Base-by-base conservation (phyloP, 2,113 vertebrate species). In the Cyrtonyx montezumae region DNA sequence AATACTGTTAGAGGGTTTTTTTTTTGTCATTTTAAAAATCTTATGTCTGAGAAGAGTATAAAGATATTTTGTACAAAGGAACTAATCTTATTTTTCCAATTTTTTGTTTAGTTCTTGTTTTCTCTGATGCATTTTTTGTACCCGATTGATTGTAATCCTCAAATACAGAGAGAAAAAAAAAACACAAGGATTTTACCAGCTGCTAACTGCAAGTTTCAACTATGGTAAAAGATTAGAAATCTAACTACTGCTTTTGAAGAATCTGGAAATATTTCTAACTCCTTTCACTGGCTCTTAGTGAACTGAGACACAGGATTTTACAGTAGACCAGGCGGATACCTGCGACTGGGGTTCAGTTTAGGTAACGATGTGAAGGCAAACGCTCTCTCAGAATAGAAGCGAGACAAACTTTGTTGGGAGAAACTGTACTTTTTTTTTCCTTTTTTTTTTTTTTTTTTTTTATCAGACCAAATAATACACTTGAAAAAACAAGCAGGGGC, bases 201-300 rank as follows among this genome's bases (percentile, higher is more conserved):
- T 95, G 30, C 77, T 94, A 95, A 53, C 91, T 88, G 62, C 53
- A 92, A 78, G 77, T 93, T 79, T 93, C 94, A 94, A 95, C 94
- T 96, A 74, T 94, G 96, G 97, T 93, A 87, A 96, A 94, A 88
- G 89, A 94, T 82, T 91, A 96, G 85, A 80, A 96, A 94, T 68
- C 86, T 84, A 96, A 91, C 92, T 89, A 77, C 67, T 94, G 89
- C 92, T 96, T 97, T 96, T 96, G 94, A 97, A 81, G 94, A 94
- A 97, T 80, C 63, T 96, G 91, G 81, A 95, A 94, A 91, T 78
- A 95, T 87, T 95, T 96, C 89, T 69, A 85, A 40, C 80, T 88
- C 46, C 62, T 65, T 84, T 87, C 94, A 87, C 16, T 82, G 65
- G 40, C 92, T 96, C 88, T 94, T 59, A 74, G 71, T 85, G 79